Conservation (phyloP, 2,113 vertebrate species). For the Salvelinus fontinalis region DNA sequence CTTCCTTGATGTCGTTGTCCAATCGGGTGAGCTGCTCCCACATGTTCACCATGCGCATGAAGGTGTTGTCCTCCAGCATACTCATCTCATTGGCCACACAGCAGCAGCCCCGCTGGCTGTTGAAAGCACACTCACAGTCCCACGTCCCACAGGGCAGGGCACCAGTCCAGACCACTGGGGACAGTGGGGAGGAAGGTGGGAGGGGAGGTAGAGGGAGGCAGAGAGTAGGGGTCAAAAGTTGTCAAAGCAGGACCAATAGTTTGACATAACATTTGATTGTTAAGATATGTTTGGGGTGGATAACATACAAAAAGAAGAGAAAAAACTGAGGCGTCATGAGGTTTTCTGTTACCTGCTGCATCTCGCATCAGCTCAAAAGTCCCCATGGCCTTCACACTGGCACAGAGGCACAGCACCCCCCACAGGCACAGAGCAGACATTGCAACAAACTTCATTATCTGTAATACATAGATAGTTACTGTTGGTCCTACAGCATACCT, state of each 20-base stretch:
- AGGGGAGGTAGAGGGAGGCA: not conserved
- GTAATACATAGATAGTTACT: not conserved
- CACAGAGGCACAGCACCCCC: slow-evolving; percentile 56
- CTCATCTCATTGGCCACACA: slow-evolving; percentile 56
- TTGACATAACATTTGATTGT: not conserved
- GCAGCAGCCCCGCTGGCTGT: slow-evolving; percentile 65
- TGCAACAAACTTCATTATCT: slow-evolving; percentile 50
- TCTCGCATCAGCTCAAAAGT: slow-evolving; percentile 30
- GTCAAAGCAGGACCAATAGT: not conserved
- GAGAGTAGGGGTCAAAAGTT: not conserved
- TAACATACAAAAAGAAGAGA: not conserved
- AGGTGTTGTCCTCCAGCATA: slow-evolving; percentile 49
- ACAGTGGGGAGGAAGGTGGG: not conserved
- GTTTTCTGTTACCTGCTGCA: slow-evolving; percentile 56
- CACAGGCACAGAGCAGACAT: slow-evolving; percentile 53
- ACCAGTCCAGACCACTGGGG: slow-evolving; percentile 35
- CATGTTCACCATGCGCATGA: slow-evolving; percentile 28
- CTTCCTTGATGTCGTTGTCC: slow-evolving; percentile 8
- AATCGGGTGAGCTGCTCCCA: slow-evolving; percentile 37
- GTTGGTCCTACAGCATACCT: not conserved
- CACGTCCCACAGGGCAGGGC: slow-evolving; percentile 52
- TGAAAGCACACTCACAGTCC: slow-evolving; percentile 70
- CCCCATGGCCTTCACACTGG: slow-evolving; percentile 21
- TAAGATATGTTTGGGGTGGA: not conserved
- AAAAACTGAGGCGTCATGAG: not conserved